Evolutionary conservation across 2,888 invertebrate genomes (phyloP).

Genomic region (Drosophila meridionalis): DNA sequence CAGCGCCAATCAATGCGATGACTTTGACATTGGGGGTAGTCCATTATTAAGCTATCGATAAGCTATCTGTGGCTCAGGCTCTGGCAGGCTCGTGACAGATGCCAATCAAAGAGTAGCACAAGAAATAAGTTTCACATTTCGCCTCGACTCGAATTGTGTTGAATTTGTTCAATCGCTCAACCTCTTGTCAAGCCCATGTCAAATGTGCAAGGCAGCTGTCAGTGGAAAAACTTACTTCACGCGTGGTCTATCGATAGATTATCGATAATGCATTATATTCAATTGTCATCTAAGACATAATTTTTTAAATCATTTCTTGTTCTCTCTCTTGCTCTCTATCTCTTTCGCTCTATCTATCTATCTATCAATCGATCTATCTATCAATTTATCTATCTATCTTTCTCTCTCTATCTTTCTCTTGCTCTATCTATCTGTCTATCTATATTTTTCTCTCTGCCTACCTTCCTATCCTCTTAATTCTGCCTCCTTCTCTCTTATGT

Average conservation of each 20-base stretch:
- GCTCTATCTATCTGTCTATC: not conserved
- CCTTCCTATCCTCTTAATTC: not conserved
- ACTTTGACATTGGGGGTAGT: slow-evolving; percentile 20
- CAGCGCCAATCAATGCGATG: slow-evolving; percentile 16
- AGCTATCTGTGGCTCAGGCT: slow-evolving; percentile 11
- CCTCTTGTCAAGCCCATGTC: slow-evolving; percentile 5
- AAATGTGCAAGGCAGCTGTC: not conserved
- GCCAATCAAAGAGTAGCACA: not conserved
- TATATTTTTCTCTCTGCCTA: not conserved
- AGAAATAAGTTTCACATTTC: slow-evolving; percentile 6
- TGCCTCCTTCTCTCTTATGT: not conserved
- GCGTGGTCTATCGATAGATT: not conserved
- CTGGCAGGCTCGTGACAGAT: not conserved
- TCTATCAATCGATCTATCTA: not conserved
- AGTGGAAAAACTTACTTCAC: not conserved
- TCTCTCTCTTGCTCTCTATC: not conserved
- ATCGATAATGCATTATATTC: not conserved
- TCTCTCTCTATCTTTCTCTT: not conserved
- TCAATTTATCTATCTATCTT: not conserved
- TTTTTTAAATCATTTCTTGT: not conserved
- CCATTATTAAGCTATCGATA: slow-evolving; percentile 10
- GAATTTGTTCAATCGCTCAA: not conserved
- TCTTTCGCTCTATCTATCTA: not conserved
- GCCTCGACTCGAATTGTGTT: not conserved
- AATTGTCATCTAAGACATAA: too few species aligned